A percentile compares a stretch with the other conserved stretches of the same genome.
Conservation (phyloP, 2,888 invertebrate species). For the Hipparchia sbordonii region DNA sequence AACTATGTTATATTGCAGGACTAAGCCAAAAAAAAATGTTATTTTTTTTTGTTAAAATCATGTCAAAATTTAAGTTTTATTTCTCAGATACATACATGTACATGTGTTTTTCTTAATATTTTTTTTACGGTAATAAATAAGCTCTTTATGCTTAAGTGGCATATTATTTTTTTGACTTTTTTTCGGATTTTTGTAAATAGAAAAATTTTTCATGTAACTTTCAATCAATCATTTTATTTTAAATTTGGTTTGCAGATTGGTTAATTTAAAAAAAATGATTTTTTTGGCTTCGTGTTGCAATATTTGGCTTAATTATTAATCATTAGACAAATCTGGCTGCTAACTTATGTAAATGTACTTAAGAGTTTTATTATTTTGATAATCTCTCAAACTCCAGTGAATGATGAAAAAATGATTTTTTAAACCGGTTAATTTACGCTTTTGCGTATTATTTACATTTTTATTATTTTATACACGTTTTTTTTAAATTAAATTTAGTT, state of each 20-base stretch:
- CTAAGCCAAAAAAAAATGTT: conserved; percentile 12
- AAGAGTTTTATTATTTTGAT: conserved; percentile 38
- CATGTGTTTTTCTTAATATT: too few species aligned
- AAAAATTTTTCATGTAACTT: too few species aligned
- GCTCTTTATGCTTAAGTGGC: too few species aligned
- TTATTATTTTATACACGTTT: conserved; percentile 41
- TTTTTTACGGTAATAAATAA: too few species aligned
- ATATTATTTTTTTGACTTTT: too few species aligned
- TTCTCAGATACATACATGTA: too few species aligned
- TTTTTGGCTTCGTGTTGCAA: conserved; percentile 17
- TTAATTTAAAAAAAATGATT: background rate
- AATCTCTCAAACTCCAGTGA: conserved; percentile 48
- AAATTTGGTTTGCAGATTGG: too few species aligned
- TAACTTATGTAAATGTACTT: conserved; percentile 47
- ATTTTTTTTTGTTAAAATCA: background rate
- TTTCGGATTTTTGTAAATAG: too few species aligned
- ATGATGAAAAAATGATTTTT: conserved; percentile 35
- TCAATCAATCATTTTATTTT: too few species aligned
- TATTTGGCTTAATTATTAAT: conserved; percentile 22
- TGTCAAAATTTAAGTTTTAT: too few species aligned
- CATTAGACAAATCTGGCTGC: conserved; percentile 40
- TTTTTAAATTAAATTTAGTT: conserved; percentile 37
- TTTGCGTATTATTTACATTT: conserved; percentile 42
- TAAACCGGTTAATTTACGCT: conserved; percentile 40
- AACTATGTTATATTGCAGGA: conserved; percentile 6